Evolutionary conservation across 2,888 invertebrate genomes (phyloP).

Genomic region (Idaea straminata): DNA sequence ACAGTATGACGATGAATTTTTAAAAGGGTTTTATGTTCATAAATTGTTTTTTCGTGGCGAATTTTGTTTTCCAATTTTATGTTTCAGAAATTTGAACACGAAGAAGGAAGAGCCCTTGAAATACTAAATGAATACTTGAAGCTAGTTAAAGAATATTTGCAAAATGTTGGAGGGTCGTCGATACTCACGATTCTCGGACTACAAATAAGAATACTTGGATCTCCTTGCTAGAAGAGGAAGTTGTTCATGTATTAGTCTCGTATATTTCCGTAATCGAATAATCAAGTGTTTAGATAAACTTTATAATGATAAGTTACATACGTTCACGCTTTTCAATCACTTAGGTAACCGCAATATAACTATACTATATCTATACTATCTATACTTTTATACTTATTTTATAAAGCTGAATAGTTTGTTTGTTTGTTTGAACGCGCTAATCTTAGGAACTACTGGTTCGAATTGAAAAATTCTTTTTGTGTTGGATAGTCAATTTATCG

Average conservation of each 20-base stretch:
- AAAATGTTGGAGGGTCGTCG: conserved; percentile 24
- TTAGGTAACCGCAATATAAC: conserved; percentile 23
- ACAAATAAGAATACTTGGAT: conserved; percentile 9
- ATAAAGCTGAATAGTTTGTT: too few species aligned
- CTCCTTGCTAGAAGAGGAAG: conserved; percentile 49
- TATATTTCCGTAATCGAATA: conserved; percentile 46
- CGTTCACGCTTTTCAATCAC: conserved; percentile 38
- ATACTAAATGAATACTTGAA: neutral
- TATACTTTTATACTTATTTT: too few species aligned
- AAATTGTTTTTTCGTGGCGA: too few species aligned
- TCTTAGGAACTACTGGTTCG: too few species aligned
- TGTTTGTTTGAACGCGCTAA: too few species aligned
- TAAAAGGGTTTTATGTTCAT: too few species aligned
- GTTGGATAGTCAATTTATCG: too few species aligned
- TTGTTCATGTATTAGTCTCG: conserved; percentile 28
- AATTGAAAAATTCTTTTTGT: too few species aligned
- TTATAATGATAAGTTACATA: conserved; percentile 33
- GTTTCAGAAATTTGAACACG: neutral
- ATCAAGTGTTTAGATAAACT: conserved; percentile 44
- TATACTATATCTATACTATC: too few species aligned
- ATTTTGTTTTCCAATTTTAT: too few species aligned
- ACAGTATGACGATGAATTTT: too few species aligned
- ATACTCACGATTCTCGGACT: conserved; percentile 43
- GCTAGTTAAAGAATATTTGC: neutral
- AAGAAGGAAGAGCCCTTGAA: neutral